Evolutionary conservation across 2,113 vertebrate genomes (phyloP).

Genomic region (Osmerus eperlanus): DNA sequence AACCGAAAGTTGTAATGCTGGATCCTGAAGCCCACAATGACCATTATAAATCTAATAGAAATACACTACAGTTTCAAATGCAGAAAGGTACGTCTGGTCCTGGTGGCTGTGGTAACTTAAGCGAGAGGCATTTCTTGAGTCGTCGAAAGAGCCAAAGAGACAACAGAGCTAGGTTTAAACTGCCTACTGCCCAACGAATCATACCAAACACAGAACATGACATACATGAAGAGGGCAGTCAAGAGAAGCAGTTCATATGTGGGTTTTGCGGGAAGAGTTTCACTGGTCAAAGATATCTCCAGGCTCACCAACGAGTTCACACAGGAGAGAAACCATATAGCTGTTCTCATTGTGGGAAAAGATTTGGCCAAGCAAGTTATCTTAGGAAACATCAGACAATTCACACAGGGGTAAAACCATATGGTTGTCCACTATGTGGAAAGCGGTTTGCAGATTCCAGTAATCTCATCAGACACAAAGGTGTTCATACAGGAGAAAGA

Average conservation of each 20-base stretch:
- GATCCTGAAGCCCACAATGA: background rate
- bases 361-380: conserved; percentile 26
- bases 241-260: conserved; percentile 30
- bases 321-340: conserved; percentile 31
- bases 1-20: conserved; percentile 3
- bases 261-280: conserved; percentile 28
- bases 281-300: conserved; percentile 30
- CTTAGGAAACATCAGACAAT: conserved; percentile 30
- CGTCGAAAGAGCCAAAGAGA: background rate
- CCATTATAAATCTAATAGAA: background rate
- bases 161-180: background rate
- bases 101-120: background rate
- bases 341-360: conserved; percentile 26
- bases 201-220: background rate
- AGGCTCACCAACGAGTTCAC: conserved; percentile 33
- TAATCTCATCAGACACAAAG: conserved; percentile 28
- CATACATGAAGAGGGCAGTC: background rate
- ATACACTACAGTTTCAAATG: background rate
- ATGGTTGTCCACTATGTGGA: conserved; percentile 19
- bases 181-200: background rate
- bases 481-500: conserved; percentile 29
- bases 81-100: background rate
- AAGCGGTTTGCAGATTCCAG: conserved; percentile 28
- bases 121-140: background rate
- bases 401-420: conserved; percentile 26